Base-by-base conservation (phyloP, 1,140 invertebrate genomes). In the Rhagoletis pomonella region DNA sequence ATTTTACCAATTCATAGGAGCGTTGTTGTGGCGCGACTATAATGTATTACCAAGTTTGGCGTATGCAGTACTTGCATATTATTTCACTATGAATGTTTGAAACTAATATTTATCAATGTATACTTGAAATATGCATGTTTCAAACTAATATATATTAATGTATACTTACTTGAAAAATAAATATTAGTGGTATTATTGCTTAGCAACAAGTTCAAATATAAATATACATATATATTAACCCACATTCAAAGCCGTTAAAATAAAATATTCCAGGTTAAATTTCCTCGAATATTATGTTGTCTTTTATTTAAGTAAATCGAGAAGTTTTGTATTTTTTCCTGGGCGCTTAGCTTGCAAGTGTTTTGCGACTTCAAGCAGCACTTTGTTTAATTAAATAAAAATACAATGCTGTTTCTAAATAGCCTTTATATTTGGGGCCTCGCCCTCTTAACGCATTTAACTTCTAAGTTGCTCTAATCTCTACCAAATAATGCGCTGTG, bases 401-500 rank as follows among this genome's bases (percentile, higher is more conserved):
- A 29, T 29, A 29, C 29, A 29, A 29, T 29, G 29, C 29, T 29
- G 29, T 29, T 29, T 29, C 29, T 29, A 29, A 29, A 29, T 29
- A 29, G 29, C 29, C 29, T 29, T 29, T 29, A 29, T 29, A 29
- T 29, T 29, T 29, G 29, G 29, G 29, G 29, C 29, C 29, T 29
- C 29, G 29, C 29, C 29, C 29, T 7, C 50, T 55, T 55, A 7
- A 55, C 2, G 50, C 50, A 10, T 55, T 55, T 10, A 55, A 50
- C 9, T 44, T 2, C 19, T 19, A 3, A 17, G 10, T 7, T 42
- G 29, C 12, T 55, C 29, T 29, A 19, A 60, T 7, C 7, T 81
- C 88, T 94, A 99, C 98, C 98, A 99, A 92, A 99, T 98, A 90
- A 99, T 97, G 93, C 98, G 95, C 93, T 99, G 98, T 0, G 95